phyloP scores from a whole-genome alignment of 1,140 invertebrate genomes.

The Caenorhabditis briggsae region DNA sequence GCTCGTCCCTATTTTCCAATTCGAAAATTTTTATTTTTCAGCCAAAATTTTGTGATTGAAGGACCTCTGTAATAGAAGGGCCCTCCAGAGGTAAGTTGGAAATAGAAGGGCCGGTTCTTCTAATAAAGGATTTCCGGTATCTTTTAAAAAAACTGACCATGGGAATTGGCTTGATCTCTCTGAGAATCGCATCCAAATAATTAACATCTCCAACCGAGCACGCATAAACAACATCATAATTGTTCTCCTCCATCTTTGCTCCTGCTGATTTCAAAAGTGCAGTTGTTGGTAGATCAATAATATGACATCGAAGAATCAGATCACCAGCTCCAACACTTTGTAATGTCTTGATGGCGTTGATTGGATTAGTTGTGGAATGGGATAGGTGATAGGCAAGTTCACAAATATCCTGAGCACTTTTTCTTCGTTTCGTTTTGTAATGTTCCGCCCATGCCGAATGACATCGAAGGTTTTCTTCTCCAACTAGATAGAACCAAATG shows the following conservation, averaged over 20 bases:
- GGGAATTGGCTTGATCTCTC: conserved; percentile 9
- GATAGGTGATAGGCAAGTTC: conserved; percentile 66
- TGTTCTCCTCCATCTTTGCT: conserved; percentile 46
- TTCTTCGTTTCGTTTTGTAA: conserved; percentile 61
- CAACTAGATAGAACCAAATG: conserved; percentile 17
- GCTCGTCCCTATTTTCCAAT: no score
- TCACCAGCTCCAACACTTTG: conserved; percentile 58
- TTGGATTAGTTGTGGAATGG: conserved; percentile 57
- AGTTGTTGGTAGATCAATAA: conserved; percentile 65
- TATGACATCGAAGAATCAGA: conserved; percentile 59
- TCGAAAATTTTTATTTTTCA: no score
- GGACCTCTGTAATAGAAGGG: no score
- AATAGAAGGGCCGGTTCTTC: no score
- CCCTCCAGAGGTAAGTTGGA: no score
- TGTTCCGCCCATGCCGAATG: conserved; percentile 63
- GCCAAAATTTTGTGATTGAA: no score
- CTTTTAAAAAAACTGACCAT: neutral
- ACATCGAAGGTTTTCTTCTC: conserved; percentile 38
- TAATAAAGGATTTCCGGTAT: no score
- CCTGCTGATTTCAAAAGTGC: conserved; percentile 60
- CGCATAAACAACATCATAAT: conserved; percentile 61
- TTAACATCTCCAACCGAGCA: conserved; percentile 62
- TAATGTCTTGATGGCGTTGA: conserved; percentile 55
- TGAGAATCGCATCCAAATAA: conserved; percentile 29
- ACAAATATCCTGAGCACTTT: conserved; percentile 63